These are phyloP conservation scores for Syngnathus floridae DNA, from an alignment of 2,113 vertebrate genomes.

Conservation along the genomic window DNA sequence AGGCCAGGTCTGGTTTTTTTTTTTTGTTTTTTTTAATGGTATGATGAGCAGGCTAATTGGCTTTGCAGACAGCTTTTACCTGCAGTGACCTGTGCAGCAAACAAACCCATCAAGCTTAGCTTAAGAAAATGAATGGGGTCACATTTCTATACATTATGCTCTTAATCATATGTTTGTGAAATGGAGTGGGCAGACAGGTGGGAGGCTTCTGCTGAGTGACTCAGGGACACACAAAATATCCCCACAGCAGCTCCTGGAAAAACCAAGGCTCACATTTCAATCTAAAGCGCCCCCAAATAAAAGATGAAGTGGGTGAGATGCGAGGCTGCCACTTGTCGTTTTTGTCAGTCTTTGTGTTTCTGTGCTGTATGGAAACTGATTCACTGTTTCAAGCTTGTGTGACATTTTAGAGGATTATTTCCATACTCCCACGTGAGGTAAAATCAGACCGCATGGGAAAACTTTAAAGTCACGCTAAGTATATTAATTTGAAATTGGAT, in stretches of 20 bases:
- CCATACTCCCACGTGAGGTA: conserved; percentile 45
- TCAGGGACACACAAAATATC: conserved; percentile 27
- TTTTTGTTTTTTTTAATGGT: conserved; percentile 8
- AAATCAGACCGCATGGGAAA: conserved; percentile 38
- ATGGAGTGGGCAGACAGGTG: conserved; percentile 36
- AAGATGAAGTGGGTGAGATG: conserved; percentile 24
- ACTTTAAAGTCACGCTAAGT: conserved; percentile 12
- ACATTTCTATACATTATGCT: neutral
- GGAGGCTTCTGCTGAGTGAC: conserved; percentile 23
- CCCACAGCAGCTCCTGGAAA: conserved; percentile 44
- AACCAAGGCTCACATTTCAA: conserved; percentile 27
- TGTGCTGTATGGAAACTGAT: conserved; percentile 16
- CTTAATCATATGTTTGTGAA: conserved; percentile 9
- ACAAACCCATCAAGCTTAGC: conserved; percentile 23
- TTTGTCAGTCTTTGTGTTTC: conserved; percentile 20
- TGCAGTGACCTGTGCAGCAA: conserved; percentile 41
- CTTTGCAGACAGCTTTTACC: conserved; percentile 63
- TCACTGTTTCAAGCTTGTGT: conserved; percentile 21
- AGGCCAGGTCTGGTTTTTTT: conserved; percentile 50
- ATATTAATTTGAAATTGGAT: neutral
- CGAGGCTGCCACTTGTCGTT: conserved; percentile 31
- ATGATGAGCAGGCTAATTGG: conserved; percentile 58
- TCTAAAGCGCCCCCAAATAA: conserved; percentile 9
- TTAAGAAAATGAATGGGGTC: conserved; percentile 29
- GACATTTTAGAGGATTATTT: conserved; percentile 20